Base-by-base conservation (phyloP, 2,113 vertebrate species). In the Irena cyanogastra region DNA sequence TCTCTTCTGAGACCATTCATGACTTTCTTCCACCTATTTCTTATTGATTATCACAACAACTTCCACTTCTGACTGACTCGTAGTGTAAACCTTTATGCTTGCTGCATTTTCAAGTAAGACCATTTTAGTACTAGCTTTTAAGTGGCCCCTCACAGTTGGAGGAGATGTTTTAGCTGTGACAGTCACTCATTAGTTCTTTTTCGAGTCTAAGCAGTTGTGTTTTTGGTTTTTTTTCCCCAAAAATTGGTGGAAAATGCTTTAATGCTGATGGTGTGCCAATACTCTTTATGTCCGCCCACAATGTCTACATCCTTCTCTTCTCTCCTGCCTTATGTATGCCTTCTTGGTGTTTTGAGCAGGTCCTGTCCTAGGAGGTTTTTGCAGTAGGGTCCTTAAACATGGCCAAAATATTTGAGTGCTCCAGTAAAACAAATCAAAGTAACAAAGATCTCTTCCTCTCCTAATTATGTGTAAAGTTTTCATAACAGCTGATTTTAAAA, bases 161-260 rank as follows among this genome's bases (percentile, higher is more conserved):
- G 68, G 60, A 65, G 23, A 9, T 0, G 2, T 72, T 75, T 69
- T 41, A 64, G 15, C 14, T 49, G 26, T 53, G 50, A 37, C 24
- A 60, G 16, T 69, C 44, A 49, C 21, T 35, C 63, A 21, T 7
- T 19, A 41, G 28, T 3, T 52, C 8, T 69, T 24, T 68, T 81
- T 39, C 33, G 13, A 75, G 10, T n/a, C 35, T 39, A 60, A 60
- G 57, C 24, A 27, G 24, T 18, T 60, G 27, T 39, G 35, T 39
- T 21, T 39, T 21, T 7, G 14, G 3, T 4, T 50, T 15, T 28
- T n/a, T 9, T 8, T 7, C 0, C 4, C 11, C 1, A 2, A 37
- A 91, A 82, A 44, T 31, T 5, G 16, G 18, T 39, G 42, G n/a
- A 80, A 92, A 65, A 65, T 41, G 3, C 3, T 89, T 61, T 45